A percentile compares a stretch with the other conserved stretches of the same genome.
These are phyloP conservation scores for Rhingia campestris DNA, from an alignment of 2,888 invertebrate species.

Conservation along the genomic window DNA sequence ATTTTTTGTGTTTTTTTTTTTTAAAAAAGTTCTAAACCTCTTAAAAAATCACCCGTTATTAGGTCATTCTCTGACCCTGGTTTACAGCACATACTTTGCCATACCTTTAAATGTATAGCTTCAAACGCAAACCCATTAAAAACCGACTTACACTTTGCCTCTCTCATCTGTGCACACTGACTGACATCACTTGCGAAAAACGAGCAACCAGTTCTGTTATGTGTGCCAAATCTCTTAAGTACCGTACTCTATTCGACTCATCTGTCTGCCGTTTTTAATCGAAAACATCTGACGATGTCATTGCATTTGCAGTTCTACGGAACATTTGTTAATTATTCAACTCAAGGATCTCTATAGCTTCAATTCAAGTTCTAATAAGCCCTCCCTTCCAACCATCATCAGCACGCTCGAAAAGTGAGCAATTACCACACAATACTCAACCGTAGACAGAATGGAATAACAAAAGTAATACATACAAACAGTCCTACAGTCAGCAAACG, in stretches of 20 bases:
- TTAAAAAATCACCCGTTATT: too few relatives aligned
- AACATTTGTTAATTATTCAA: conserved; percentile 51
- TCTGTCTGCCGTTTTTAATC: conserved; percentile 18
- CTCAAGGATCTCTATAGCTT: conserved; percentile 32
- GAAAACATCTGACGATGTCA: conserved; percentile 17
- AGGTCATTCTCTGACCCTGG: too few relatives aligned
- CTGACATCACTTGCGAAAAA: too few relatives aligned
- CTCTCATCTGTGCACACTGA: too few relatives aligned
- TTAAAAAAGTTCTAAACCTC: too few relatives aligned
- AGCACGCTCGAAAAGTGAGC: conserved; percentile 18
- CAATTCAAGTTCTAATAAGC: conserved; percentile 51
- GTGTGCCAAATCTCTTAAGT: too few relatives aligned
- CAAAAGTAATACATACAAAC: conserved; percentile 14
- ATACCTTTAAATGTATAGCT: too few relatives aligned
- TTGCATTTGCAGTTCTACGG: conserved; percentile 19
- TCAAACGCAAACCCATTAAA: too few relatives aligned
- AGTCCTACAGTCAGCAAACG: not conserved
- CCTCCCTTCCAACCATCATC: not conserved
- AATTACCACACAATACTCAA: conserved; percentile 38
- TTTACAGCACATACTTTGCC: too few relatives aligned
- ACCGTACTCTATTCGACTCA: not conserved
- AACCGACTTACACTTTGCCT: too few relatives aligned
- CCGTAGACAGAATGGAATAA: conserved; percentile 28
- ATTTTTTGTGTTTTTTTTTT: too few relatives aligned
- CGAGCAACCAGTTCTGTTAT: too few relatives aligned